Conservation (phyloP, 1,140 invertebrate species). For the Drosophila parvula region DNA sequence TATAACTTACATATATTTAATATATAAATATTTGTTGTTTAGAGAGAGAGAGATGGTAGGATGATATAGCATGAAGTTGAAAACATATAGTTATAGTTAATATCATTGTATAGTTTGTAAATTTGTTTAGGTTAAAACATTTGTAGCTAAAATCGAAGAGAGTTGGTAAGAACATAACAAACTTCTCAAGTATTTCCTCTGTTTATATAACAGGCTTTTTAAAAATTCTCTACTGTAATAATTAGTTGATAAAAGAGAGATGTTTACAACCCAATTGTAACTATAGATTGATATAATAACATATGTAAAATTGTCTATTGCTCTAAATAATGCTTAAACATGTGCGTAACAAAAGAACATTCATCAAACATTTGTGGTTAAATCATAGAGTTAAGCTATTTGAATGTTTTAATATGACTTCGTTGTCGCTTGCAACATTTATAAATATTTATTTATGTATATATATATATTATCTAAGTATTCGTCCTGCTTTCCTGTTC, state of each 20-base stretch:
- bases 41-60: slow-evolving; percentile 30
- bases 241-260: slow-evolving; percentile 26
- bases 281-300: slow-evolving; percentile 42
- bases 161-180: slow-evolving; percentile 30
- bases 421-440: slow-evolving; percentile 51
- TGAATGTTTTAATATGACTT: slow-evolving; percentile 42
- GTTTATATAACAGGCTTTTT: neutral
- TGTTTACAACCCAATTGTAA: slow-evolving; percentile 61
- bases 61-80: slow-evolving; percentile 25
- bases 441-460: slow-evolving; percentile 47
- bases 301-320: slow-evolving; percentile 67
- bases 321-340: slow-evolving; percentile 69
- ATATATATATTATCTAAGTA: slow-evolving; percentile 49
- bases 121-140: slow-evolving; percentile 55
- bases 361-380: slow-evolving; percentile 50
- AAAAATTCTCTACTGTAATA: slow-evolving; percentile 46
- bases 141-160: slow-evolving; percentile 54
- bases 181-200: slow-evolving; percentile 6
- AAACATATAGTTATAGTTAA: neutral
- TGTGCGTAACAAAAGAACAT: slow-evolving; percentile 69
- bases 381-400: slow-evolving; percentile 42
- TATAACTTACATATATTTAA: slow-evolving; percentile 41
- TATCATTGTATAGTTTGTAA: slow-evolving; percentile 47
- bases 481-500: slow-evolving; percentile 27
- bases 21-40: slow-evolving; percentile 19